These are phyloP conservation scores for Habropoda laboriosa DNA, from an alignment of 1,140 invertebrate species.

Conservation along the genomic window DNA sequence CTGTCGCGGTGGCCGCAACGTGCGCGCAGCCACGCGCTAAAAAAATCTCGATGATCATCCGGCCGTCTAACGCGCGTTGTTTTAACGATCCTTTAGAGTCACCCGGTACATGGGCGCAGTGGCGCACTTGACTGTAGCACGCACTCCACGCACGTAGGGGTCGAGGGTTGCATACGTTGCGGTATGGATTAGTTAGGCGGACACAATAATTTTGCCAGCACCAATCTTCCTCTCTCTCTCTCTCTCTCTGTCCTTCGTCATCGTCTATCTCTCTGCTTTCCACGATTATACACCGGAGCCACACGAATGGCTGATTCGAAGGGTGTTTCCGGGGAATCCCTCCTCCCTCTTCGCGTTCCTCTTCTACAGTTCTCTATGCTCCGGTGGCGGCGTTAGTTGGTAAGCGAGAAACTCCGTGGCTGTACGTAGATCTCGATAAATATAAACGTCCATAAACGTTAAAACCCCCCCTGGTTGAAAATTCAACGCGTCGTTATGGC, in stretches of 20 bases:
- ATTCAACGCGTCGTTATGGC: neutral
- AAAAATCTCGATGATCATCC: slow-evolving; percentile 45
- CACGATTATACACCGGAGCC: too few species aligned
- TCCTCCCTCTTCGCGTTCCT: neutral
- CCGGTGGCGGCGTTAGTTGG: too few species aligned
- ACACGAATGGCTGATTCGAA: slow-evolving; percentile 50
- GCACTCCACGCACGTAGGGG: slow-evolving; percentile 71
- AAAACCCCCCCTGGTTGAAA: too few species aligned
- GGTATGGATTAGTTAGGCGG: slow-evolving; percentile 80
- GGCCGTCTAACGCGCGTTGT: slow-evolving; percentile 37
- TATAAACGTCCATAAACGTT: neutral
- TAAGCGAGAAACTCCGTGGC: neutral
- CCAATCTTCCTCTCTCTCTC: slow-evolving; percentile 46
- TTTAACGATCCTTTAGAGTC: slow-evolving; percentile 59
- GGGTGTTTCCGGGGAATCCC: slow-evolving; percentile 35
- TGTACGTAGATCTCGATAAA: neutral
- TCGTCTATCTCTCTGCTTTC: slow-evolving; percentile 3
- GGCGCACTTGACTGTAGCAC: slow-evolving; percentile 79
- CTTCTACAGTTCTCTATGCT: too few species aligned
- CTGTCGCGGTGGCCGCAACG: slow-evolving; percentile 11
- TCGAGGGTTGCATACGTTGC: slow-evolving; percentile 75
- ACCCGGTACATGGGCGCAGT: slow-evolving; percentile 73
- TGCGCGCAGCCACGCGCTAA: neutral
- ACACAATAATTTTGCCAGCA: slow-evolving; percentile 77
- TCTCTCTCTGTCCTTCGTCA: slow-evolving; percentile 25